A percentile compares a stretch with the other conserved stretches of the same genome.
Evolutionary conservation across 23 tunicate species (phyloP).

Genomic region (Ciona savignyi): DNA sequence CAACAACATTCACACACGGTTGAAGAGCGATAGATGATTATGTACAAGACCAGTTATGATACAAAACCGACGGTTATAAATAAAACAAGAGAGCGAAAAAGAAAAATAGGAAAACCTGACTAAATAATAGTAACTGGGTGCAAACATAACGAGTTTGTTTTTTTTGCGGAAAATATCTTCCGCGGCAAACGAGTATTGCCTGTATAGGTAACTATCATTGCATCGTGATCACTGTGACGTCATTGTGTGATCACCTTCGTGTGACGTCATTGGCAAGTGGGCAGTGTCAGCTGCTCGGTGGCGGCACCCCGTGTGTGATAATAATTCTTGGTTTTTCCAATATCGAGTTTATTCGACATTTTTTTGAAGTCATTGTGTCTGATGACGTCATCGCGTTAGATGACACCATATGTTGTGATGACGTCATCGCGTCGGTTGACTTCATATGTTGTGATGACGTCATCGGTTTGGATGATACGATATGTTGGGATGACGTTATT

Average conservation of each 20-base stretch:
- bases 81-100: background rate
- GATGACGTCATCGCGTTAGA: too few species aligned
- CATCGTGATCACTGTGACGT: background rate
- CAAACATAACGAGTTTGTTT: background rate
- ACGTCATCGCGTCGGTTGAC: too few species aligned
- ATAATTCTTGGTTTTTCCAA: background rate
- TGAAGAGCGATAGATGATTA: background rate
- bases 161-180: background rate
- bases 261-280: background rate
- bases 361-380: too few species aligned
- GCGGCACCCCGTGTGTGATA: background rate
- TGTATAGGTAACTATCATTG: background rate
- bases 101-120: background rate
- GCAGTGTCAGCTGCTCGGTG: background rate
- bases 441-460: too few species aligned
- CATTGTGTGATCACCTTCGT: background rate
- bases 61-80: background rate
- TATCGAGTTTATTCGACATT: background rate
- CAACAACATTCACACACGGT: background rate
- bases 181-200: background rate
- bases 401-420: too few species aligned
- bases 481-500: too few species aligned
- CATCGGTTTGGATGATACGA: too few species aligned
- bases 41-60: background rate
- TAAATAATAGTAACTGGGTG: background rate